phyloP scores from a whole-genome alignment of 2,113 vertebrate species.

The Diphyllodes magnificus region DNA sequence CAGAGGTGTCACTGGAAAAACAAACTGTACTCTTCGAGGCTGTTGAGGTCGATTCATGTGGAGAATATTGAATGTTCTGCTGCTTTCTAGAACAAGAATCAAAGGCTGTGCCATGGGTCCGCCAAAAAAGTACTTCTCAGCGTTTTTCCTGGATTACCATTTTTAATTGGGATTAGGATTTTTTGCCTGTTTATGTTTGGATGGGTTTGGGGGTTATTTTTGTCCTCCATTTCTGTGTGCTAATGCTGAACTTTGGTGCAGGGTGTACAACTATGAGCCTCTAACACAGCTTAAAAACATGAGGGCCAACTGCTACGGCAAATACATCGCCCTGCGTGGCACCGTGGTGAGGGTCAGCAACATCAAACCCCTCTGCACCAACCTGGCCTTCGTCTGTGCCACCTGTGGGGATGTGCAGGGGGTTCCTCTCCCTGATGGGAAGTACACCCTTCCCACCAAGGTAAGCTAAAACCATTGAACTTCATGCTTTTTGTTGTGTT shows the following conservation, averaged over 20 bases:
- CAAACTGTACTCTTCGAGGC: neutral
- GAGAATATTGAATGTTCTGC: neutral
- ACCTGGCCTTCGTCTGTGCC: constrained; percentile 87
- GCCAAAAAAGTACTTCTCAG: neutral
- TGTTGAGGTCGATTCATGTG: neutral
- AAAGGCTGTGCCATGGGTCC: rapidly evolving
- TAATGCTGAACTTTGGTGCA: constrained; percentile 39
- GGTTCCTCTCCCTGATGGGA: constrained; percentile 85
- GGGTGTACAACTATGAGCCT: constrained; percentile 93
- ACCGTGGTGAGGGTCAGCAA: constrained; percentile 93
- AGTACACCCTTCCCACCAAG: constrained; percentile 87
- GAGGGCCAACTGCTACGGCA: constrained; percentile 89
- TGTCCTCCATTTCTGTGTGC: neutral
- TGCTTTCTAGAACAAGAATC: neutral
- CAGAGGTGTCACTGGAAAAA: neutral
- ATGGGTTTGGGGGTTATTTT: neutral
- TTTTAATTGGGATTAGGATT: neutral
- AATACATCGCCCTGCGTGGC: constrained; percentile 84
- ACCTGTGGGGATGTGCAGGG: constrained; percentile 79
- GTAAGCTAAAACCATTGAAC: constrained; percentile 36
- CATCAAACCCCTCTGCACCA: constrained; percentile 87
- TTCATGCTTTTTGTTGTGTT: neutral
- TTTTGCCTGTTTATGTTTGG: neutral
- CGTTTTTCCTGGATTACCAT: rapidly evolving
- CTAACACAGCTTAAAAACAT: constrained; percentile 84